phyloP scores from a whole-genome alignment of 2,888 invertebrate genomes.

The Diadegma fenestrale region DNA sequence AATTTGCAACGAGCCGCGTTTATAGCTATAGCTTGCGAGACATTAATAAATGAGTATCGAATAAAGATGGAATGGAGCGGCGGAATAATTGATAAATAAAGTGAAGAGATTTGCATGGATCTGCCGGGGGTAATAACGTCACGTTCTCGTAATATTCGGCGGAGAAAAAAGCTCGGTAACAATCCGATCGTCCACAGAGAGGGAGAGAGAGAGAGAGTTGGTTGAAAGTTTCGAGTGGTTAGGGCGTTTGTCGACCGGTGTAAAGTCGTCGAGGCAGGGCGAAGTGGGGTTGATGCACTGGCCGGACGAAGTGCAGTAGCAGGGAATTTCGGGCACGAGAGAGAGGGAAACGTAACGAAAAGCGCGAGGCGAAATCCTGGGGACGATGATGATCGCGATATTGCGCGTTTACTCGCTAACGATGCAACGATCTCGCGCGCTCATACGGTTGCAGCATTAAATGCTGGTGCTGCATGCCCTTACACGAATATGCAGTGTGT shows the following conservation, averaged over 20 bases:
- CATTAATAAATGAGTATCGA: constrained; percentile 35
- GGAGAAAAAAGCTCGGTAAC: not conserved
- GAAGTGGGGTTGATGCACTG: constrained; percentile 53
- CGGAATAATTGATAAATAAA: constrained; percentile 60
- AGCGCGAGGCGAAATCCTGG: constrained; percentile 34
- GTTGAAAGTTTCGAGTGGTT: constrained; percentile 57
- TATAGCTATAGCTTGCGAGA: not conserved
- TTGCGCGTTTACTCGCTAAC: constrained; percentile 50
- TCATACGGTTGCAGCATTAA: constrained; percentile 9
- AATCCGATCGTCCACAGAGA: not conserved
- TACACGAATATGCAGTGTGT: constrained; percentile 29
- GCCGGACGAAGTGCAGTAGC: constrained; percentile 20
- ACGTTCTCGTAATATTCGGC: not conserved
- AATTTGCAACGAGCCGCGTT: not conserved
- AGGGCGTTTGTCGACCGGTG: constrained; percentile 29
- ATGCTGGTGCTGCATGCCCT: not conserved
- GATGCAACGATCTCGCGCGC: constrained; percentile 42
- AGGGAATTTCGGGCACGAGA: not conserved
- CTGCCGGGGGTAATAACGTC: constrained; percentile 7
- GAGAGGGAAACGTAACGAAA: constrained; percentile 28
- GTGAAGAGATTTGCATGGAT: constrained; percentile 22
- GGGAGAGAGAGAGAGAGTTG: not conserved
- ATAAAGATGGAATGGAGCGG: constrained; percentile 46
- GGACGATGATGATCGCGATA: constrained; percentile 60
- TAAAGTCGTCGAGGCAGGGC: constrained; percentile 22